phyloP scores from a whole-genome alignment of 2,888 invertebrate species.

The Melipona beecheii region DNA sequence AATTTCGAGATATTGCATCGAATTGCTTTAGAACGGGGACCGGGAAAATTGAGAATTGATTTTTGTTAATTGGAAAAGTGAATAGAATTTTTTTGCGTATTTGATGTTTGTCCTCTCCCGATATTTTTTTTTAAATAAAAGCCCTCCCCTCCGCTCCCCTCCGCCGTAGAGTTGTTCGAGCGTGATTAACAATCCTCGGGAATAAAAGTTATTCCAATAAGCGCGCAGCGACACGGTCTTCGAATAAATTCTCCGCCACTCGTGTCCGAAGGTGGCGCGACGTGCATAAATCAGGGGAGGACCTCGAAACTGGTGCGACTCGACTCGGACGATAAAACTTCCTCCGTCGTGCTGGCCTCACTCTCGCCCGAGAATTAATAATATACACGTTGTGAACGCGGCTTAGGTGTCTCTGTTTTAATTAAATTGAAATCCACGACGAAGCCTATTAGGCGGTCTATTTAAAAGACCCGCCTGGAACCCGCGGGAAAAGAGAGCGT shows the following conservation, averaged over 20 bases:
- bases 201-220: conserved; percentile 50
- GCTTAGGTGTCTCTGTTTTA: conserved; percentile 61
- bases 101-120: background rate
- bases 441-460: conserved; percentile 31
- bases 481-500: background rate
- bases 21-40: background rate
- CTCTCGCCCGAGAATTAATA: conserved; percentile 56
- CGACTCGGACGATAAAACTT: conserved; percentile 53
- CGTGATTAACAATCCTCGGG: background rate
- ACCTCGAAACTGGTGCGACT: conserved; percentile 37
- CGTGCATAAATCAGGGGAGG: conserved; percentile 39
- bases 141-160: too few species aligned
- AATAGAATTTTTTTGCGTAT: background rate
- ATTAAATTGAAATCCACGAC: conserved; percentile 63
- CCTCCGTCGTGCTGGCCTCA: conserved; percentile 24
- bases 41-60: background rate
- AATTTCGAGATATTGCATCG: background rate
- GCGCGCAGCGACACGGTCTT: conserved; percentile 11
- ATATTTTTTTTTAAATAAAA: background rate
- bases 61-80: background rate
- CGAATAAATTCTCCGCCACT: conserved; percentile 43
- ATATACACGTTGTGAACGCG: conserved; percentile 47
- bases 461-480: conserved; percentile 31
- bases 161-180: too few species aligned
- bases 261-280: background rate